Evolutionary conservation across 2,797 vertebrate genomes (phyloP).

Genomic region (Acipenser transmontanus): DNA sequence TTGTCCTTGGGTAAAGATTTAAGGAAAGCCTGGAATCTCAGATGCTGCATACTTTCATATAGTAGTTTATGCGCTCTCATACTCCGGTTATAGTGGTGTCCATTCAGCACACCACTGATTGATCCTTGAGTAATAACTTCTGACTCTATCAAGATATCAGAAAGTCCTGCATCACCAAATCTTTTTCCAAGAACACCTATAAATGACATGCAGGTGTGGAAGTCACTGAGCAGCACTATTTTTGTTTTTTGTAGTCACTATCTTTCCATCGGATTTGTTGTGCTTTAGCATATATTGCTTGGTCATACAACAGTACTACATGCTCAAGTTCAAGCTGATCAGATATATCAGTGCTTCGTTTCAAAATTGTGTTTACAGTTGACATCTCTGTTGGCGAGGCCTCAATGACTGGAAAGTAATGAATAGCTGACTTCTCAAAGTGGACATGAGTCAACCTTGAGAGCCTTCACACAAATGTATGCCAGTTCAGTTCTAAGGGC

Average conservation of each 20-base stretch:
- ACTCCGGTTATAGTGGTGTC: slow-evolving; percentile 24
- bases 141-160: slow-evolving; percentile 16
- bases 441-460: slow-evolving; percentile 11
- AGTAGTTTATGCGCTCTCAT: slow-evolving; percentile 22
- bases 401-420: slow-evolving; percentile 14
- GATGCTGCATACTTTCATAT: slow-evolving; percentile 19
- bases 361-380: slow-evolving; percentile 20
- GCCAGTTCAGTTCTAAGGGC: not conserved
- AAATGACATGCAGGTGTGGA: slow-evolving; percentile 26
- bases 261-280: slow-evolving; percentile 25
- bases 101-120: slow-evolving; percentile 26
- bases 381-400: slow-evolving; percentile 25
- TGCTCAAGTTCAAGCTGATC: slow-evolving; percentile 27
- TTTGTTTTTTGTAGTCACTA: slow-evolving; percentile 16
- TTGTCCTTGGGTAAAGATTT: slow-evolving; percentile 3
- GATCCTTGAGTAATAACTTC: slow-evolving; percentile 26
- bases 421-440: slow-evolving; percentile 20
- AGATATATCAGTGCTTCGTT: slow-evolving; percentile 26
- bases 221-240: slow-evolving; percentile 23
- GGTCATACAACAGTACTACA: slow-evolving; percentile 30
- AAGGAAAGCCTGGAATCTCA: slow-evolving; percentile 11
- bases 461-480: slow-evolving; percentile 6
- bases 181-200: slow-evolving; percentile 21
- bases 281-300: slow-evolving; percentile 31
- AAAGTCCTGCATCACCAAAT: slow-evolving; percentile 25